phyloP scores from a whole-genome alignment of 2,888 invertebrate species.

The Exephanes ischioxanthus region DNA sequence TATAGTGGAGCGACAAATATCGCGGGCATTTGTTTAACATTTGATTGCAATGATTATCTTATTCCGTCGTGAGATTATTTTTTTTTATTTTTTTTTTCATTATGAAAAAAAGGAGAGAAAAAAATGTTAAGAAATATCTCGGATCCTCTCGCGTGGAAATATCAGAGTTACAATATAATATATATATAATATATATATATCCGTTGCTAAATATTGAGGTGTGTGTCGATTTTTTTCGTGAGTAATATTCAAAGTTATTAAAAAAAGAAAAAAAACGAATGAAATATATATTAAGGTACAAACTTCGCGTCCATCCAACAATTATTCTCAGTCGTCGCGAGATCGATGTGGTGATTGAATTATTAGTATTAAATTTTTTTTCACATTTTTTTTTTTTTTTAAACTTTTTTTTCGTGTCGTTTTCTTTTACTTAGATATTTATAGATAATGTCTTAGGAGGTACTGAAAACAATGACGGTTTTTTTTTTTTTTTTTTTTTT shows the following conservation, averaged over 20 bases:
- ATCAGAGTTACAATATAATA: slow-evolving; percentile 9
- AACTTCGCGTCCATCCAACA: slow-evolving; percentile 16
- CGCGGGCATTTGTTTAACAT: slow-evolving; percentile 45
- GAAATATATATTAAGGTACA: slow-evolving; percentile 3
- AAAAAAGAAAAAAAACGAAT: background rate
- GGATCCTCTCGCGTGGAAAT: slow-evolving; percentile 22
- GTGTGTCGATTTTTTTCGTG: background rate
- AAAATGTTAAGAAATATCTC: slow-evolving; percentile 14
- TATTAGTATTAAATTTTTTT: too few relatives aligned
- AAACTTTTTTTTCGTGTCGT: background rate
- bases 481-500: slow-evolving; percentile 20
- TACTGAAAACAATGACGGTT: slow-evolving; percentile 63
- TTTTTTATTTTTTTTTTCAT: slow-evolving; percentile 11
- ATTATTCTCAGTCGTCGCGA: slow-evolving; percentile 36
- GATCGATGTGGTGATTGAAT: slow-evolving; percentile 5
- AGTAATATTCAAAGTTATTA: background rate
- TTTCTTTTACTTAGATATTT: slow-evolving; percentile 16
- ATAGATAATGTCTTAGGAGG: slow-evolving; percentile 38
- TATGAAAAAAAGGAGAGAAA: background rate
- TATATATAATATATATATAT: slow-evolving; percentile 26
- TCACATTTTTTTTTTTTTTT: background rate
- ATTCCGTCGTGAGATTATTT: slow-evolving; percentile 14
- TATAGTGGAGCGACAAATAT: slow-evolving; percentile 51
- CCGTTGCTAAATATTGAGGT: slow-evolving; percentile 26
- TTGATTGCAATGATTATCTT: slow-evolving; percentile 36